Percentiles rank a stretch among this genome's conserved stretches.
Conservation (phyloP, 2,888 invertebrate genomes). For the Pristionchus entomophagus region DNA sequence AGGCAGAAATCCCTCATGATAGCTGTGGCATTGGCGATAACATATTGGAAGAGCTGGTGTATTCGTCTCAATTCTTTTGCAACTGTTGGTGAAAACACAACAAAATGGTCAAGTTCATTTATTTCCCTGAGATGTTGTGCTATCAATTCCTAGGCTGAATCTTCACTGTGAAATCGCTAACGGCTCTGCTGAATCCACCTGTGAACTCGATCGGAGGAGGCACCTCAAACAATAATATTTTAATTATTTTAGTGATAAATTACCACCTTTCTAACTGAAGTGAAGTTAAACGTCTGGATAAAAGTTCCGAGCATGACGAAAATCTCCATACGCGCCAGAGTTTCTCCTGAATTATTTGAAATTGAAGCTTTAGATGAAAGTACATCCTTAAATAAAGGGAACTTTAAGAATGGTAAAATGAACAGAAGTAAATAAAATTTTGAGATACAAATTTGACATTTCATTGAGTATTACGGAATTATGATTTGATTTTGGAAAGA, state of each 20-base stretch:
- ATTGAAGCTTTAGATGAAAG: neutral
- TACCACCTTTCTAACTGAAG: neutral
- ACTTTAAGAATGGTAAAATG: neutral
- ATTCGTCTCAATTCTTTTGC: no score
- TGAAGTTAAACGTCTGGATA: neutral
- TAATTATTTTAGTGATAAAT: neutral
- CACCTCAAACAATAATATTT: neutral
- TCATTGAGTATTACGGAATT: no score
- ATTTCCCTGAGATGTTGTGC: neutral
- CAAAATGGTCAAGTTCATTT: no score
- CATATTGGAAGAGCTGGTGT: no score
- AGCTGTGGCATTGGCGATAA: no score
- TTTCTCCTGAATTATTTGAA: neutral
- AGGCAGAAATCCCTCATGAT: no score
- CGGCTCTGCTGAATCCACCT: neutral
- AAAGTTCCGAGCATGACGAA: constrained; percentile 5
- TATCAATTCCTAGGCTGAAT: neutral
- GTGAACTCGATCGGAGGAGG: constrained; percentile 1
- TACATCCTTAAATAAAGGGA: neutral
- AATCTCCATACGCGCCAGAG: constrained; percentile 9
- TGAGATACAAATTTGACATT: no score
- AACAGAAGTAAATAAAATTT: neutral
- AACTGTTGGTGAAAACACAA: no score
- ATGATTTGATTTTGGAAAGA: no score
- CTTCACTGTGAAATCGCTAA: neutral